These are phyloP conservation scores for Gasteruption jaculator DNA, from an alignment of 2,888 invertebrate species.

Conservation along the genomic window DNA sequence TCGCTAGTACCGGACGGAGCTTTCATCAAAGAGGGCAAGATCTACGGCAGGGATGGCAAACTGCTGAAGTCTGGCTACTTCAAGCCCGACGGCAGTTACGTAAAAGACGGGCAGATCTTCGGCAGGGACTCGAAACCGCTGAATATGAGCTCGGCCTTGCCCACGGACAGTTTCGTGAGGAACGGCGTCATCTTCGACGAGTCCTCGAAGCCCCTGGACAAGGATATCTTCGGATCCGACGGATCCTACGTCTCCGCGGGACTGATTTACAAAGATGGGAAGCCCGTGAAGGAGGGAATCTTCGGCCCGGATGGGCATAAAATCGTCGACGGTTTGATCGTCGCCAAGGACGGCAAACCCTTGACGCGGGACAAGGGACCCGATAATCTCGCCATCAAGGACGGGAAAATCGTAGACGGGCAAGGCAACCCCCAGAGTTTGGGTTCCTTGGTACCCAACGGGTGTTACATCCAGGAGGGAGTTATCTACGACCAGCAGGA, in stretches of 20 bases:
- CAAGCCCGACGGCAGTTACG: conserved; percentile 44
- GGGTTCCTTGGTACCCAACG: conserved; percentile 41
- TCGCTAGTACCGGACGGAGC: conserved; percentile 43
- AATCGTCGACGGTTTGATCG: conserved; percentile 41
- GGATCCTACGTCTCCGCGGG: conserved; percentile 43
- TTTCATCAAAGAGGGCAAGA: conserved; percentile 40
- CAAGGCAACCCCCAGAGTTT: conserved; percentile 38
- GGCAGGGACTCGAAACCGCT: conserved; percentile 41
- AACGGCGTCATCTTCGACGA: conserved; percentile 43
- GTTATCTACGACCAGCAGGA: conserved; percentile 39
- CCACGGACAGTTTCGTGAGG: conserved; percentile 40
- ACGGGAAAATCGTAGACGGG: conserved; percentile 42
- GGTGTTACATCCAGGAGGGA: conserved; percentile 44
- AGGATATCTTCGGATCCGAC: conserved; percentile 42
- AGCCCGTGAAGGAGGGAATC: conserved; percentile 35
- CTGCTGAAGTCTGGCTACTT: conserved; percentile 41
- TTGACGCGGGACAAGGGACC: conserved; percentile 45
- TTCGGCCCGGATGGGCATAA: conserved; percentile 45
- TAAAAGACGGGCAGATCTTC: conserved; percentile 42
- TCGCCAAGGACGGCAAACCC: conserved; percentile 41
- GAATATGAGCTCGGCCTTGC: conserved; percentile 36
- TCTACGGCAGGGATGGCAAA: conserved; percentile 42
- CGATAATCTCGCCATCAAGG: conserved; percentile 38
- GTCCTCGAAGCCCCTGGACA: conserved; percentile 35
- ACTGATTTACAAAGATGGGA: conserved; percentile 40